Base-by-base conservation (phyloP, 2,888 invertebrate species). In the Latrodectus hesperus region DNA sequence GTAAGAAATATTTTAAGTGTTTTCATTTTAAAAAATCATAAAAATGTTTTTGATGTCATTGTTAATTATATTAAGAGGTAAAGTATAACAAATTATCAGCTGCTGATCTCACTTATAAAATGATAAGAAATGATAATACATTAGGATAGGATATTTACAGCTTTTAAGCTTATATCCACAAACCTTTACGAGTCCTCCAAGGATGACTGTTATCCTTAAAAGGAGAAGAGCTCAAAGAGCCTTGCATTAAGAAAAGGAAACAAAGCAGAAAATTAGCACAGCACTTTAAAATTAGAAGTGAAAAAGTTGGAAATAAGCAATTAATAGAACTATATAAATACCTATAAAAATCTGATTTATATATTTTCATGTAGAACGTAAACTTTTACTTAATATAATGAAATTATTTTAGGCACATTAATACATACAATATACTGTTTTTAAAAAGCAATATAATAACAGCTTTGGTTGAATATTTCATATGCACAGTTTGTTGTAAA, bases 171-270 rank as follows among this genome's bases (percentile, higher is more conserved):
- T 11, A 60, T 12, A 60, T 16, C 71, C 80, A 90, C 90, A 89
- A 89, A 90, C 90, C 90, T 90, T 90, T 90, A 84, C 90, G 89
- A 67, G 90, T 89, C 87, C 90, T 89, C 90, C 90, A 90, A 86
- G 88, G 89, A 84, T 88, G 70, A 81, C 88, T 89, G 89, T 89
- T 89, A 76, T 90, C 90, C 88, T 89, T 90, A 89, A 78, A 88
- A 83, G 90, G 88, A 85, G 90, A 90, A 76, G 89, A 88, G 79
- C 80, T 88, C 77, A 86, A 81, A 78, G 90, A 90, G 72, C 89
- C 89, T 90, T 89, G 75, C 55, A 84, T 78, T 68, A 74, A 72
- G 87, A 84, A 77, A 82, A 78, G 84, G 78, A 84, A 78, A 74
- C 60, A 14, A 79, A 60, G 10, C 3, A 60, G n/a, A 16, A 9